Evolutionary conservation across 1,140 invertebrate species (phyloP).

Genomic region (Drosophila equinoxialis): DNA sequence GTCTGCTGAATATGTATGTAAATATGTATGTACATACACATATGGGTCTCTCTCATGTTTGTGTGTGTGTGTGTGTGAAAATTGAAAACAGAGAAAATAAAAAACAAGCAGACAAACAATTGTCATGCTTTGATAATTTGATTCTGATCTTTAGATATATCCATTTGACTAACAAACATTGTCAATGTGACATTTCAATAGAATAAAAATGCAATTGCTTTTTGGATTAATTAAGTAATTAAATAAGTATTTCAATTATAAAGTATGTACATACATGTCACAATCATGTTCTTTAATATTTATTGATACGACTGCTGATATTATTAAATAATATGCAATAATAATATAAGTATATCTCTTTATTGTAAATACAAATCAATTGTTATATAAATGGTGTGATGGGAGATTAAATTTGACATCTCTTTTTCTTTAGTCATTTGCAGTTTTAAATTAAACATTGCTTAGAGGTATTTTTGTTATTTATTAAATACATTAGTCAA

Average conservation of each 20-base stretch:
- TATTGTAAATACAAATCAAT: too few species aligned
- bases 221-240: constrained; percentile 3
- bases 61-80: constrained; percentile 9
- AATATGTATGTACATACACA: not conserved
- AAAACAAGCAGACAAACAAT: constrained; percentile 40
- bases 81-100: not conserved
- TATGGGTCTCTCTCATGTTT: not conserved
- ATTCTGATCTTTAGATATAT: constrained; percentile 21
- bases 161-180: constrained; percentile 1
- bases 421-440: too few species aligned
- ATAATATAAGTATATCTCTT: not conserved
- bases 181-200: not conserved
- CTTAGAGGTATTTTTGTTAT: too few species aligned
- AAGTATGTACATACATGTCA: not conserved
- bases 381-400: too few species aligned
- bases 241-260: not conserved
- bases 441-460: too few species aligned
- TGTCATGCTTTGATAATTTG: constrained; percentile 59
- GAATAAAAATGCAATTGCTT: not conserved
- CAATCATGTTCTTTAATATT: not conserved
- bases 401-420: too few species aligned
- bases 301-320: not conserved
- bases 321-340: not conserved
- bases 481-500: too few species aligned
- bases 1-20: constrained; percentile 26